Percentiles rank a stretch among this genome's conserved stretches.
phyloP scores from a whole-genome alignment of 1,140 invertebrate genomes.

The Bombus ignitus region DNA sequence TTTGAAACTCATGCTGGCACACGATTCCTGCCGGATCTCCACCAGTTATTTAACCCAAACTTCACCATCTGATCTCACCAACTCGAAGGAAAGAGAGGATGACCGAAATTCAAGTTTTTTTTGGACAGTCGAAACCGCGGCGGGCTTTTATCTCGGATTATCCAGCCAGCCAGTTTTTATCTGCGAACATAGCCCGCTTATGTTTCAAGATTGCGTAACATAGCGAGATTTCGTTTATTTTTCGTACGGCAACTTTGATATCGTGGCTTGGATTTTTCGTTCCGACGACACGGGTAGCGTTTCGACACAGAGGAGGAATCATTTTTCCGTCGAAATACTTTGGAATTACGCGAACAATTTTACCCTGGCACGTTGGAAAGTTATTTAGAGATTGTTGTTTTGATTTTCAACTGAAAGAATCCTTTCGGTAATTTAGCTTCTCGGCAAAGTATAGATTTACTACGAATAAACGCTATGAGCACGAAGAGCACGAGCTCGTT shows the following conservation, averaged over 20 bases:
- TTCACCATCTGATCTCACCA: slow-evolving; percentile 1
- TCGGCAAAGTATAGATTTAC: background rate
- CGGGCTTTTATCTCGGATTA: slow-evolving; percentile 33
- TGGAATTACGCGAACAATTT: background rate
- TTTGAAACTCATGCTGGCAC: background rate
- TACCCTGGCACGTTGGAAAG: too few relatives aligned
- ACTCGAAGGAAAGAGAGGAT: background rate
- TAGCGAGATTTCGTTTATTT: background rate
- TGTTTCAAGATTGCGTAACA: slow-evolving; percentile 21
- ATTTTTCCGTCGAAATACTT: background rate
- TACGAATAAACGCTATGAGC: background rate
- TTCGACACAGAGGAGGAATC: background rate
- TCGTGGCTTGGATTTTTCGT: background rate
- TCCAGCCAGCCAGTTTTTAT: slow-evolving; percentile 4
- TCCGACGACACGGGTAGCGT: background rate
- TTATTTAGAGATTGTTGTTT: background rate
- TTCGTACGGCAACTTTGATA: background rate
- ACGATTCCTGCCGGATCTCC: background rate
- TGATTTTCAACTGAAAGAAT: background rate
- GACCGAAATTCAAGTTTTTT: slow-evolving; percentile 19
- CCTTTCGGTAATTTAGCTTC: background rate
- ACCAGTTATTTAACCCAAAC: slow-evolving; percentile 7
- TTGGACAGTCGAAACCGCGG: background rate
- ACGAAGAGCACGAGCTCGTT: background rate
- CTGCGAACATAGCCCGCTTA: background rate